A percentile compares a stretch with the other conserved stretches of the same genome.
Evolutionary conservation across 1,140 invertebrate species (phyloP).

Genomic region (Bombus terrestris): DNA sequence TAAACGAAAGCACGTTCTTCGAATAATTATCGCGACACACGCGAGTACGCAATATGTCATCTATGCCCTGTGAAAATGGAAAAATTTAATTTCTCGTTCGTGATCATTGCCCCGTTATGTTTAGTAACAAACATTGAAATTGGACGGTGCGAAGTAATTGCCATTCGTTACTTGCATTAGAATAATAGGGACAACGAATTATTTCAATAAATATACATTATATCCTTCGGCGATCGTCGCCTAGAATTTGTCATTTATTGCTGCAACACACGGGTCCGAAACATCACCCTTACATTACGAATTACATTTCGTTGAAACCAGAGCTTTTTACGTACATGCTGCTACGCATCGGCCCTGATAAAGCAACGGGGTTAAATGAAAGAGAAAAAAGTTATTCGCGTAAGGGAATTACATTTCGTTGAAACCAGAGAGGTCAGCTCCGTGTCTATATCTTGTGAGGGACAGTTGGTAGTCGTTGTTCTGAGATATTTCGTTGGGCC

Average conservation of each 20-base stretch:
- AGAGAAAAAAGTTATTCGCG: too few relatives aligned
- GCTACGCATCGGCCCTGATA: too few relatives aligned
- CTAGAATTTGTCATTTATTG: not conserved
- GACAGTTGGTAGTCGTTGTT: conserved; percentile 3
- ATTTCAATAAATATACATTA: not conserved
- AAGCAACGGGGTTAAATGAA: too few relatives aligned
- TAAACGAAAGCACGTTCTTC: conserved; percentile 54
- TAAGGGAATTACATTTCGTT: not conserved
- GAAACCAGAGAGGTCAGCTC: not conserved
- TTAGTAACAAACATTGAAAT: not conserved
- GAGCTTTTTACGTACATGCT: too few relatives aligned
- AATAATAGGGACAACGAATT: not conserved
- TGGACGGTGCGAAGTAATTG: not conserved
- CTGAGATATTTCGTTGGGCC: conserved; percentile 3
- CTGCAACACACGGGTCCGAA: too few relatives aligned
- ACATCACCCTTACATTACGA: not conserved
- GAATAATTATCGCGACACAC: conserved; percentile 30
- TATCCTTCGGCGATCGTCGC: not conserved
- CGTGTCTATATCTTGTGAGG: not conserved
- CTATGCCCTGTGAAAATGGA: not conserved
- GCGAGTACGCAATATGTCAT: not conserved
- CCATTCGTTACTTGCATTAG: not conserved
- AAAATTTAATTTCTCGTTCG: not conserved
- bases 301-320: not conserved
- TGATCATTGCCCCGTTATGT: not conserved